Evolutionary conservation across 2,113 vertebrate species (phyloP).

Genomic region (Muscicapa adusta): DNA sequence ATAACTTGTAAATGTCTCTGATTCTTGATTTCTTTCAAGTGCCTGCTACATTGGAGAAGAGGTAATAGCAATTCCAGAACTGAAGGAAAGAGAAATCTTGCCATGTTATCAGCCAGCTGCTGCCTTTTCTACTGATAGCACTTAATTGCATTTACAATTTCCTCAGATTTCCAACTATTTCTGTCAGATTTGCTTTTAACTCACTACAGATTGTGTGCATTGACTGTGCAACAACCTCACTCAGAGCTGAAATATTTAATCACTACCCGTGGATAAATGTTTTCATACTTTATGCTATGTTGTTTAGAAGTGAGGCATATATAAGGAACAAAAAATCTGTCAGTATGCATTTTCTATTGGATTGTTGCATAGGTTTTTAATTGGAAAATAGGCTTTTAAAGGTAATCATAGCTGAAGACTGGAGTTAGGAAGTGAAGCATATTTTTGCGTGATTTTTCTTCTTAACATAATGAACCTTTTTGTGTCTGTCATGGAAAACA

Average conservation of each 20-base stretch:
- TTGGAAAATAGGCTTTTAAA: slow-evolving; percentile 77
- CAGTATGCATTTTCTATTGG: slow-evolving; percentile 77
- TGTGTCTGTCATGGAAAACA: slow-evolving; percentile 76
- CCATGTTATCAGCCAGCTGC: neutral
- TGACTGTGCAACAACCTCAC: slow-evolving; percentile 48
- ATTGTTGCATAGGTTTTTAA: slow-evolving; percentile 78
- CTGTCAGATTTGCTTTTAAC: slow-evolving; percentile 65
- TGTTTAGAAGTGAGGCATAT: slow-evolving; percentile 77
- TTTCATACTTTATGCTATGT: slow-evolving; percentile 66
- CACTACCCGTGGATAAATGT: slow-evolving; percentile 75
- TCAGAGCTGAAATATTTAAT: slow-evolving; percentile 62
- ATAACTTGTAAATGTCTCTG: slow-evolving; percentile 17
- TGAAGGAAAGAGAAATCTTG: neutral
- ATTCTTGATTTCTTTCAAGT: slow-evolving; percentile 18
- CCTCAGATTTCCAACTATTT: slow-evolving; percentile 58
- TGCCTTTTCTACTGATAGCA: slow-evolving; percentile 26
- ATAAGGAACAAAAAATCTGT: slow-evolving; percentile 80
- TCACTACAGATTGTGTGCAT: slow-evolving; percentile 35
- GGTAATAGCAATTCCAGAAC: neutral
- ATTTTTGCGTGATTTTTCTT: slow-evolving; percentile 68
- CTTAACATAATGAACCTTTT: slow-evolving; percentile 83
- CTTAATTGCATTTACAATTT: slow-evolving; percentile 61
- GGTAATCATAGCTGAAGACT: slow-evolving; percentile 70
- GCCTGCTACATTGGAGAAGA: neutral
- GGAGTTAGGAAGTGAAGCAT: slow-evolving; percentile 62